These are phyloP conservation scores for Oncorhynchus keta DNA, from an alignment of 2,113 vertebrate species.

Conservation along the genomic window DNA sequence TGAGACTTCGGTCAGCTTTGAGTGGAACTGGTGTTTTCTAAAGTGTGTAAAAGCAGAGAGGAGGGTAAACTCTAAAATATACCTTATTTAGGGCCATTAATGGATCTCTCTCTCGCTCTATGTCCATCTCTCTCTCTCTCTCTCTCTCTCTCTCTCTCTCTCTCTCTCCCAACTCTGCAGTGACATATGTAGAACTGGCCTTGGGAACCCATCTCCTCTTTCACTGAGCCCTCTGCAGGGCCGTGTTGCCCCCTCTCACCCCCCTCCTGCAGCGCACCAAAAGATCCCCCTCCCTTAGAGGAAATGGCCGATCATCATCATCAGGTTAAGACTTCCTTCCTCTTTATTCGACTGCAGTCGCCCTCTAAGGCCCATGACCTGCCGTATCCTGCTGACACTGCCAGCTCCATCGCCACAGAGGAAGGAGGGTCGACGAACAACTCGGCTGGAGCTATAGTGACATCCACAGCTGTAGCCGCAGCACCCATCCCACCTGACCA, in stretches of 20 bases:
- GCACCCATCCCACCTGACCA: neutral
- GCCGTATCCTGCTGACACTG: conserved; percentile 25
- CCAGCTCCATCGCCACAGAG: conserved; percentile 7
- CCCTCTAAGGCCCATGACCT: conserved; percentile 48
- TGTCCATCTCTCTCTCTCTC: too few species aligned
- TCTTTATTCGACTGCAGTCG: conserved; percentile 62
- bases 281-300: conserved; percentile 48
- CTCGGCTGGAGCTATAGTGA: conserved; percentile 12
- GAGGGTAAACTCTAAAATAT: neutral
- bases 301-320: conserved; percentile 69
- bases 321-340: conserved; percentile 72
- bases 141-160: neutral
- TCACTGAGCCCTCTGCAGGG: neutral
- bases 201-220: conserved; percentile 25
- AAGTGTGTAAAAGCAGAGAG: neutral
- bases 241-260: neutral
- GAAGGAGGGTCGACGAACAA: conserved; percentile 27
- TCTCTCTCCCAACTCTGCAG: conserved; percentile 14
- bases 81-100: neutral
- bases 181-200: conserved; percentile 17
- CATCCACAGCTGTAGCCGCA: neutral
- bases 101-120: neutral
- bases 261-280: conserved; percentile 12
- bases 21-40: neutral
- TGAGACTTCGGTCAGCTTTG: neutral